Base-by-base conservation (phyloP, 2,113 vertebrate genomes). In the Hippoglossus stenolepis region DNA sequence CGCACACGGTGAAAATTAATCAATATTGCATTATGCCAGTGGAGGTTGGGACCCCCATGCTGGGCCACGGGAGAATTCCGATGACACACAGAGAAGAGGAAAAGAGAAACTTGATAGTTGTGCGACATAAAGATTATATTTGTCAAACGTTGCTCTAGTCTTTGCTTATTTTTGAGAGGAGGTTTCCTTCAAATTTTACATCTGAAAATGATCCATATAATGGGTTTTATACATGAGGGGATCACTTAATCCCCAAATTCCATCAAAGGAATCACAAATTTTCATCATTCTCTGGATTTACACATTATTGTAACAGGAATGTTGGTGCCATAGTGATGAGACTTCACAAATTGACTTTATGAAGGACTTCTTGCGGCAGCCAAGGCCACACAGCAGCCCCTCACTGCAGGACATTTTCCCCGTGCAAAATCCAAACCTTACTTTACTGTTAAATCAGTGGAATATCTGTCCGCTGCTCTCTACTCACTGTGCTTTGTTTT, bases 1-100 rank as follows among this genome's bases (percentile, higher is more conserved):
- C 12, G 43, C 21, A 15, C 20, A 56, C 8, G 53, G 43, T 38
- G 23, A 75, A 38, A 81, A 65, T 65, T 65, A 70, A 78, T 85
- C 70, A 53, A 71, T 75, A 75, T 57, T 38, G 38, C 18, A 43
- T 68, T 51, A 20, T 28, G 47, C 35, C 26, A 51, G 24, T 8
- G 9, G 64, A 28, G 45, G 17, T 4, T 12, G 17, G 45, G 45
- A 65, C 61, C 38, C 61, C 20, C 6, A 3, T 17, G 20, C 5
- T 13, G 21, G 61, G 38, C n/a, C 43, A 4, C 10, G 10, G 18
- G 23, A 60, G 54, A 47, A 31, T 21, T n/a, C 9, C 18, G 3
- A 20, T 10, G 35, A 13, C 59, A 58, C 28, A 35, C 13, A 17
- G 40, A 21, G 3, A 12, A 10, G 47, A 43, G 51, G 51, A 26